Conservation (phyloP, 2,888 invertebrate genomes). For the Criorhina ranunculi region DNA sequence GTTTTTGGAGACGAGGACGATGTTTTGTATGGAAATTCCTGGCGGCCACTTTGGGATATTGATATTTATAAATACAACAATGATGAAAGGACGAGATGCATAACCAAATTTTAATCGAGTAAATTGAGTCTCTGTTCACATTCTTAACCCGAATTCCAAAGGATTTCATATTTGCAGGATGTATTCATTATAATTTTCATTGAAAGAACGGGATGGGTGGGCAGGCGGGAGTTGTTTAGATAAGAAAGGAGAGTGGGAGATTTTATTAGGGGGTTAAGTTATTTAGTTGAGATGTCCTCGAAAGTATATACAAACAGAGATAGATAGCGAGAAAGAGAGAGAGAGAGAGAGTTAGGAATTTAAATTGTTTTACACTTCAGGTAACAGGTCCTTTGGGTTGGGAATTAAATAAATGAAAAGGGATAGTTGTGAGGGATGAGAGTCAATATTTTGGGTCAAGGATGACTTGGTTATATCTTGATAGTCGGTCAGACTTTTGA, state of each 20-base stretch:
- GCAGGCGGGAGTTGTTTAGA: background rate
- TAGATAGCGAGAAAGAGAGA: too few species aligned
- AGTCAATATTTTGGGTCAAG: too few species aligned
- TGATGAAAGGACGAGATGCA: constrained; percentile 51
- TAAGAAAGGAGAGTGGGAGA: background rate
- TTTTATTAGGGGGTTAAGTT: constrained; percentile 2
- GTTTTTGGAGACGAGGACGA: constrained; percentile 30
- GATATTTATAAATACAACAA: constrained; percentile 29
- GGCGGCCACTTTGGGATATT: constrained; percentile 44
- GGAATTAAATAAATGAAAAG: constrained; percentile 45
- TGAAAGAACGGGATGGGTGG: background rate
- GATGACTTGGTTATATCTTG: too few species aligned
- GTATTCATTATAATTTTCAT: constrained; percentile 25
- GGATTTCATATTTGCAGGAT: constrained; percentile 40
- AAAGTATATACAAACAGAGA: background rate
- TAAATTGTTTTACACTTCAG: constrained; percentile 43
- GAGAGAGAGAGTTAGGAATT: constrained; percentile 23
- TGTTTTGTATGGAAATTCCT: constrained; percentile 43
- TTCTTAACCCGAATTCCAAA: constrained; percentile 53
- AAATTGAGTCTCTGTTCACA: constrained; percentile 66
- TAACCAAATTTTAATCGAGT: constrained; percentile 62
- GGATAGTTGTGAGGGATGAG: background rate
- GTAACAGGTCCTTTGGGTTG: constrained; percentile 43
- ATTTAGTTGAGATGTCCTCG: constrained; percentile 9
- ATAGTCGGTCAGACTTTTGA: too few species aligned